These are phyloP conservation scores for Leptopilina boulardi DNA, from an alignment of 1,140 invertebrate species.

Conservation along the genomic window DNA sequence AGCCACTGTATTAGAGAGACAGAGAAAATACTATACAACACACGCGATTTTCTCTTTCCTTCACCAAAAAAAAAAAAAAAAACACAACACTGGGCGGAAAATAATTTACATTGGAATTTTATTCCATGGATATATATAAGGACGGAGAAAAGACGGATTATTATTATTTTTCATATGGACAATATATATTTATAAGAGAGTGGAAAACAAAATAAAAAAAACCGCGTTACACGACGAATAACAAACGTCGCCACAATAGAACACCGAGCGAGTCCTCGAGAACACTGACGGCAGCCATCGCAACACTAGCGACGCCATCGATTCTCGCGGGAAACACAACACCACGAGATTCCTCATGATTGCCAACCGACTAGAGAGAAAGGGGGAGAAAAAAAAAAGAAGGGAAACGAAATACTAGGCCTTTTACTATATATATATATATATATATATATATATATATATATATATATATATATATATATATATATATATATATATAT, in stretches of 20 bases:
- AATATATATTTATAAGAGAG: too few species aligned
- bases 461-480: too few species aligned
- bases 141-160: constrained; percentile 38
- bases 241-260: constrained; percentile 52
- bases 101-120: not conserved
- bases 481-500: too few species aligned
- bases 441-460: too few species aligned
- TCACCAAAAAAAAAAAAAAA: too few species aligned
- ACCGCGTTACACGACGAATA: constrained; percentile 40
- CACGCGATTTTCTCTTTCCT: constrained; percentile 35
- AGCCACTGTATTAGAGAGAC: too few species aligned
- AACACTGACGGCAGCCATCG: constrained; percentile 73
- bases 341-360: constrained; percentile 44
- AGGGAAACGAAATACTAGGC: not conserved
- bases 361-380: not conserved
- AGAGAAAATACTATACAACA: too few species aligned
- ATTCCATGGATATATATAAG: not conserved
- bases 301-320: constrained; percentile 63
- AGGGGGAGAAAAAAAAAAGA: constrained; percentile 33
- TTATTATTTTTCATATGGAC: not conserved
- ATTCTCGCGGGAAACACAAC: constrained; percentile 25
- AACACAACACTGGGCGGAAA: not conserved
- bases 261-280: constrained; percentile 70
- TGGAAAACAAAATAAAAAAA: constrained; percentile 23
- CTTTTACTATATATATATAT: too few species aligned